A percentile compares a stretch with the other conserved stretches of the same genome.
Evolutionary conservation across 1,140 invertebrate species (phyloP).

Genomic region (Acromyrmex charruanus): DNA sequence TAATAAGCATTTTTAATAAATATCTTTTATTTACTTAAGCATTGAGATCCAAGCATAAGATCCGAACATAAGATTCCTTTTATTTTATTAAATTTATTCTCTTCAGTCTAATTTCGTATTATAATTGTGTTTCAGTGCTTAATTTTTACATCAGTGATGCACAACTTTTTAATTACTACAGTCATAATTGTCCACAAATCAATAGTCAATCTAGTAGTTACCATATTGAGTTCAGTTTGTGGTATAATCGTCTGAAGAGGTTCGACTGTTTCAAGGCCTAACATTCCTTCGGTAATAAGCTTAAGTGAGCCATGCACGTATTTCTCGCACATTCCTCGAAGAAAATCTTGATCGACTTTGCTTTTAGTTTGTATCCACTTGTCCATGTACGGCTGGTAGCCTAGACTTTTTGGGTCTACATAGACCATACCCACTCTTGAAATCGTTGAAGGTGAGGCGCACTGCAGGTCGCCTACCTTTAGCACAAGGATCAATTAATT

Average conservation of each 20-base stretch:
- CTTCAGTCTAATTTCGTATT: no score
- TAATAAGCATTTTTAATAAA: no score
- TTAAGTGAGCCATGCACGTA: slow-evolving; percentile 91
- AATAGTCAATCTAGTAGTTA: slow-evolving; percentile 79
- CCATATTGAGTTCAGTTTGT: slow-evolving; percentile 95
- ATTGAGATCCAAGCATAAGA: no score
- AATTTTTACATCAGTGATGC: no score
- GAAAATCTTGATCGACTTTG: slow-evolving; percentile 86
- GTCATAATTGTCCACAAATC: slow-evolving; percentile 2
- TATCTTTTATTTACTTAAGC: no score
- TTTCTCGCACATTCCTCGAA: slow-evolving; percentile 90
- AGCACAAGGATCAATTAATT: neutral
- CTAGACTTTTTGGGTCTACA: slow-evolving; percentile 96
- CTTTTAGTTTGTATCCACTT: slow-evolving; percentile 88
- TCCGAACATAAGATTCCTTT: no score
- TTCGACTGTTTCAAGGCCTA: slow-evolving; percentile 89
- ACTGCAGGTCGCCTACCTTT: slow-evolving; percentile 94
- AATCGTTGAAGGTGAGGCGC: slow-evolving; percentile 96
- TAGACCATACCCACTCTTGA: slow-evolving; percentile 97
- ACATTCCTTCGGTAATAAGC: slow-evolving; percentile 92
- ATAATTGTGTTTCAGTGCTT: no score
- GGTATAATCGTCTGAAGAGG: slow-evolving; percentile 93
- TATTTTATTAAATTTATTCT: no score
- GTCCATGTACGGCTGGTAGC: slow-evolving; percentile 94
- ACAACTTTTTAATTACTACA: neutral